Conservation (phyloP, 2,888 invertebrate species). For the Phyto melanocephala region DNA sequence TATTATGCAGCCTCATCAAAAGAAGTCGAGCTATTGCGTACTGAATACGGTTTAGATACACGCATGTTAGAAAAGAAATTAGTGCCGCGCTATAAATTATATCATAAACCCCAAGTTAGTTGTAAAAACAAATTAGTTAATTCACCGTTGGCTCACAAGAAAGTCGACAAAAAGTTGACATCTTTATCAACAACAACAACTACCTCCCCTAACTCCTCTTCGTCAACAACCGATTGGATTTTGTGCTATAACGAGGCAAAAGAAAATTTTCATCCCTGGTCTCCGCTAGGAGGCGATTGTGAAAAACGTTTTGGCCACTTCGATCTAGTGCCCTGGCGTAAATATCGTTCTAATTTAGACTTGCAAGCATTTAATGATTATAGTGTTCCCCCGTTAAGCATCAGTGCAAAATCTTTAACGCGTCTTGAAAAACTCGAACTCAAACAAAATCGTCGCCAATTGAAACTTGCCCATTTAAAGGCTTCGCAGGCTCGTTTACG, state of each 20-base stretch:
- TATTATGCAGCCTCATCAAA: slow-evolving; percentile 73
- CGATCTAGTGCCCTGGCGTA: slow-evolving; percentile 78
- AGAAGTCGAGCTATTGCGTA: slow-evolving; percentile 72
- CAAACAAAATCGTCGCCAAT: slow-evolving; percentile 74
- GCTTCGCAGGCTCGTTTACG: slow-evolving; percentile 69
- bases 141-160: slow-evolving; percentile 27
- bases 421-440: slow-evolving; percentile 75
- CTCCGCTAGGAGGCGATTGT: slow-evolving; percentile 64
- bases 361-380: slow-evolving; percentile 71
- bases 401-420: slow-evolving; percentile 69
- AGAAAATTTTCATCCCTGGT: slow-evolving; percentile 77
- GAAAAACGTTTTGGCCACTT: slow-evolving; percentile 74
- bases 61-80: slow-evolving; percentile 73
- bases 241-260: slow-evolving; percentile 72
- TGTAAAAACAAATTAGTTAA: slow-evolving; percentile 72
- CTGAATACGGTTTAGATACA: slow-evolving; percentile 73
- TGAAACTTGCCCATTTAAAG: slow-evolving; percentile 74
- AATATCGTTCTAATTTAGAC: slow-evolving; percentile 72
- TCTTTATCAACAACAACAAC: background rate
- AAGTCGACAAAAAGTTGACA: background rate
- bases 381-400: slow-evolving; percentile 57
- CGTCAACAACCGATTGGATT: slow-evolving; percentile 75
- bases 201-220: background rate
- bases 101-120: slow-evolving; percentile 71
- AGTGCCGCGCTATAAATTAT: slow-evolving; percentile 72